Evolutionary conservation across 2,888 invertebrate species (phyloP).

Genomic region (Polymixis flavicincta): DNA sequence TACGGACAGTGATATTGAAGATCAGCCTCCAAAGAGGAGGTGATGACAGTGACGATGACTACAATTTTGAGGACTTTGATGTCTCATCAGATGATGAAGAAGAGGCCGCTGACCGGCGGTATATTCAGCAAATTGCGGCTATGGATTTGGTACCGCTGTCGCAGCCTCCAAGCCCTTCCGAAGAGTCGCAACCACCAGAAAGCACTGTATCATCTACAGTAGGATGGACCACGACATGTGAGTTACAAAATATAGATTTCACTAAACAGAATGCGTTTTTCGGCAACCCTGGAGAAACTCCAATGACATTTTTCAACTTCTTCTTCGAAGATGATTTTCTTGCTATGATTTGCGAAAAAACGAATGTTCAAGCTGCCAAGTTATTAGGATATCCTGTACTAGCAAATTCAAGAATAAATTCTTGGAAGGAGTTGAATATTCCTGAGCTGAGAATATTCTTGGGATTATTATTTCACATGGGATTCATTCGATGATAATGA

Average conservation of each 20-base stretch:
- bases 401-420: constrained; percentile 1
- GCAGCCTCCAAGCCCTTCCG: neutral
- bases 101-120: neutral
- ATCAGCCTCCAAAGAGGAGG: too few relatives aligned
- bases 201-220: neutral
- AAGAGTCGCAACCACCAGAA: constrained; percentile 2
- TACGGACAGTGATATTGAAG: too few relatives aligned
- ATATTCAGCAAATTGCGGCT: constrained; percentile 1
- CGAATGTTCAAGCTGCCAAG: neutral
- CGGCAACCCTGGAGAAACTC: neutral
- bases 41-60: neutral
- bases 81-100: constrained; percentile 6
- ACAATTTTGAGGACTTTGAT: constrained; percentile 2
- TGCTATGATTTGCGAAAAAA: constrained; percentile 9
- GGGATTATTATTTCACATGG: neutral
- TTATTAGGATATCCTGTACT: neutral
- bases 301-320: neutral
- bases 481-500: too few relatives aligned
- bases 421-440: constrained; percentile 1
- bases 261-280: constrained; percentile 6
- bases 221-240: neutral
- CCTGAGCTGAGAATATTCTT: constrained; percentile 5
- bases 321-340: constrained; percentile 1
- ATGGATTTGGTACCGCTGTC: constrained; percentile 6
- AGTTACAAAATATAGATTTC: neutral